Conservation (phyloP, 2,888 invertebrate species). For the Hydrotaea cyrtoneurina region DNA sequence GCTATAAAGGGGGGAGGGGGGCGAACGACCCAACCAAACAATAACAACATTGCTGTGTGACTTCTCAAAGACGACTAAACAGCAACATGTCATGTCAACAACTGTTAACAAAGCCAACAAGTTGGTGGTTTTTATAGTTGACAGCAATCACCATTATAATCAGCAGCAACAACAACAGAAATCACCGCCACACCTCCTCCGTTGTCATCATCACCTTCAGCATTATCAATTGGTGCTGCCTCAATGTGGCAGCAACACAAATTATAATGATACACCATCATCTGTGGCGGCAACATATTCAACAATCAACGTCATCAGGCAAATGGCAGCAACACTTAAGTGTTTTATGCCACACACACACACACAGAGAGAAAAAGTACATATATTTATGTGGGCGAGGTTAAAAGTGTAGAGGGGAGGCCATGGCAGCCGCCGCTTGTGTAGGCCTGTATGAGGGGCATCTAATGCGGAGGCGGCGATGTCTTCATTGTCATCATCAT, state of each 20-base stretch:
- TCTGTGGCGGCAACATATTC: neutral
- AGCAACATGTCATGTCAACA: constrained; percentile 37
- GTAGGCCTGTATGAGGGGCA: neutral
- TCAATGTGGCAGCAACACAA: neutral
- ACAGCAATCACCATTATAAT: constrained; percentile 1
- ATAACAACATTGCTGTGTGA: neutral
- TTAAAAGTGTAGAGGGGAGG: neutral
- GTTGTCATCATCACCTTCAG: neutral
- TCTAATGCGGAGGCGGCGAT: neutral
- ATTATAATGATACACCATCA: neutral
- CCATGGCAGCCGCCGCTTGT: neutral
- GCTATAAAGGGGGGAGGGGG: neutral
- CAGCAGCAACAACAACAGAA: neutral
- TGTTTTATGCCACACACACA: neutral
- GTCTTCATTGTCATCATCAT: neutral
- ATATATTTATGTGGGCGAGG: neutral
- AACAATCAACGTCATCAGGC: neutral
- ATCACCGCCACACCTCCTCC: neutral
- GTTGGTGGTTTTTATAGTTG: constrained; percentile 33
- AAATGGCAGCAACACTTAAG: neutral
- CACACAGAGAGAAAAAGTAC: too few relatives aligned
- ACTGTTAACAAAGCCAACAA: constrained; percentile 50
- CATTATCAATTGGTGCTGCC: neutral
- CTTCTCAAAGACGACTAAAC: constrained; percentile 2
- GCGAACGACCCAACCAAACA: neutral